phyloP scores from a whole-genome alignment of 1,140 invertebrate genomes.

The Elymnias hypermnestra region DNA sequence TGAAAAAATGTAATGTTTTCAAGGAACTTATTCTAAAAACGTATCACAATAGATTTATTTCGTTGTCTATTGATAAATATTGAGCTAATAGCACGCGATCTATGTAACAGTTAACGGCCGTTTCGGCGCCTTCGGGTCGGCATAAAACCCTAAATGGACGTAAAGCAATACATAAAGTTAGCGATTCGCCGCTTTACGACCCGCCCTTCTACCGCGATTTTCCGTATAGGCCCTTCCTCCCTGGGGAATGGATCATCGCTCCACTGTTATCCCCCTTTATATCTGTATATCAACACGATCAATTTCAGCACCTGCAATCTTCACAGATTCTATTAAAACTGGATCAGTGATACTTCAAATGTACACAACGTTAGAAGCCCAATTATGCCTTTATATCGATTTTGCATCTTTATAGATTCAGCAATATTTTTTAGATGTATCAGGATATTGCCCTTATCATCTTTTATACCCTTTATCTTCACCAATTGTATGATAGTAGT shows the following conservation, averaged over 20 bases:
- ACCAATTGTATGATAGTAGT: too few relatives aligned
- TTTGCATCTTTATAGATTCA: too few relatives aligned
- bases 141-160: constrained; percentile 36
- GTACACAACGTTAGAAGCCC: too few relatives aligned
- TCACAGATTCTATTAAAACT: constrained; percentile 15
- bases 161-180: constrained; percentile 48
- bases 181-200: constrained; percentile 32
- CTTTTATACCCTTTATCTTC: too few relatives aligned
- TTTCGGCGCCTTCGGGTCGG: constrained; percentile 19
- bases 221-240: constrained; percentile 4
- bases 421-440: too few relatives aligned
- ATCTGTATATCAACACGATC: background rate
- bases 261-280: background rate
- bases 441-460: too few relatives aligned
- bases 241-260: constrained; percentile 16
- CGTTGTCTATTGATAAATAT: too few relatives aligned
- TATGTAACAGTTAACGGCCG: constrained; percentile 22
- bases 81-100: constrained; percentile 5
- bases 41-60: too few relatives aligned
- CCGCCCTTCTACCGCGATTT: constrained; percentile 26
- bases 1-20: too few relatives aligned
- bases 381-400: too few relatives aligned
- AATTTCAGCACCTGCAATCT: too few relatives aligned
- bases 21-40: too few relatives aligned
- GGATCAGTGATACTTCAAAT: constrained; percentile 35